phyloP scores from a whole-genome alignment of 1,140 invertebrate species.

The Calliopsis andreniformis region DNA sequence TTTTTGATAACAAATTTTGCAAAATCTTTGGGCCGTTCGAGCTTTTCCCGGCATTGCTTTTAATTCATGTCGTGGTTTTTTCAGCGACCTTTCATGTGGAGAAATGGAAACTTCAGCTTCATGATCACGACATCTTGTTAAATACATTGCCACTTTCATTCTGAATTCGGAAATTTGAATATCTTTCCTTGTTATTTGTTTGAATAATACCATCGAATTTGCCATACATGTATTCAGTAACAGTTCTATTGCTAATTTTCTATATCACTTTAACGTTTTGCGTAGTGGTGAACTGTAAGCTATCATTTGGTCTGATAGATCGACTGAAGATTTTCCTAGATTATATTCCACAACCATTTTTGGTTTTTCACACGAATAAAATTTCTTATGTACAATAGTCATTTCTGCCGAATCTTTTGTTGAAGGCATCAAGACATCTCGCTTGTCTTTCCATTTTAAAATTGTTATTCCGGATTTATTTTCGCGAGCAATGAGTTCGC shows the following conservation, averaged over 20 bases:
- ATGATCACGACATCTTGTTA: too few relatives aligned
- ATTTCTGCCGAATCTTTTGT: constrained; percentile 46
- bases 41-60: too few relatives aligned
- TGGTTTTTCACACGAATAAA: constrained; percentile 15
- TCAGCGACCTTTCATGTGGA: too few relatives aligned
- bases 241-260: constrained; percentile 72
- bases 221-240: constrained; percentile 70
- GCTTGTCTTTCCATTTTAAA: constrained; percentile 44
- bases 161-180: too few relatives aligned
- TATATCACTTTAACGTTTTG: constrained; percentile 75
- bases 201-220: constrained; percentile 66
- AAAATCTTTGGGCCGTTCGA: too few relatives aligned
- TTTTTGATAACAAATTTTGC: too few relatives aligned
- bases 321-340: constrained; percentile 48
- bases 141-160: too few relatives aligned
- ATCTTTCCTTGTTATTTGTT: too few relatives aligned
- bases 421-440: constrained; percentile 61
- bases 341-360: constrained; percentile 28
- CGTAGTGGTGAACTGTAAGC: constrained; percentile 70
- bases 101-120: too few relatives aligned
- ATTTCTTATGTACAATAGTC: constrained; percentile 17
- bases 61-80: too few relatives aligned
- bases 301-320: constrained; percentile 61
- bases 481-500: constrained; percentile 68
- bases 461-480: constrained; percentile 75